Evolutionary conservation across 2,113 vertebrate genomes (phyloP).

Genomic region (Nibea coibor): DNA sequence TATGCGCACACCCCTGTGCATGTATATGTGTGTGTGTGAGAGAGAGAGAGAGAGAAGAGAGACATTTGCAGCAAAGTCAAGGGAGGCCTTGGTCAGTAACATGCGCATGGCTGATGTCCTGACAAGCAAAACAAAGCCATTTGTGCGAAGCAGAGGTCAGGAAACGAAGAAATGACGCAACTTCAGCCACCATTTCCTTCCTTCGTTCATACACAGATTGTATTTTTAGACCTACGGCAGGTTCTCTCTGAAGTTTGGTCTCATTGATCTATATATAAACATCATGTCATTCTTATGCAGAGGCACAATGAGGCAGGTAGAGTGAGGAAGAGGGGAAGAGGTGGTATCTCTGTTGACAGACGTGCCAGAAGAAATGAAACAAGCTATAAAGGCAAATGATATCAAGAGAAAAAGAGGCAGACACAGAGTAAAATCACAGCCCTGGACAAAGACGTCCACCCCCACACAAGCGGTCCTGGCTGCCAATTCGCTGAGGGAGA

Average conservation of each 20-base stretch:
- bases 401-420: slow-evolving; percentile 1
- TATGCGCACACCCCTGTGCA: slow-evolving; percentile 53
- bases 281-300: slow-evolving; percentile 25
- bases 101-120: slow-evolving; percentile 72
- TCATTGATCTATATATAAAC: slow-evolving; percentile 40
- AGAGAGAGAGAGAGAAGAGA: slow-evolving; percentile 55
- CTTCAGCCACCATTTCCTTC: not conserved
- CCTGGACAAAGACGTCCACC: slow-evolving; percentile 71
- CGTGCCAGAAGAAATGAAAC: not conserved
- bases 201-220: not conserved
- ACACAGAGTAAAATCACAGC: slow-evolving; percentile 40
- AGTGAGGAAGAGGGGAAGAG: not conserved
- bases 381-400: slow-evolving; percentile 10
- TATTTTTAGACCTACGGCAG: slow-evolving; percentile 13
- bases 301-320: slow-evolving; percentile 11
- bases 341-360: not conserved
- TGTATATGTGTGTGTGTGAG: slow-evolving; percentile 52
- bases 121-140: slow-evolving; percentile 78
- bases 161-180: not conserved
- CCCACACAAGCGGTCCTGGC: slow-evolving; percentile 59
- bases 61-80: slow-evolving; percentile 78
- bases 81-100: slow-evolving; percentile 63
- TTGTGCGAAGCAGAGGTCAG: slow-evolving; percentile 57
- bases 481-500: slow-evolving; percentile 62
- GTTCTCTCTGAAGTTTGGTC: slow-evolving; percentile 30